These are phyloP conservation scores for Corvus moneduloides DNA, from an alignment of 2,113 vertebrate species.

Conservation along the genomic window DNA sequence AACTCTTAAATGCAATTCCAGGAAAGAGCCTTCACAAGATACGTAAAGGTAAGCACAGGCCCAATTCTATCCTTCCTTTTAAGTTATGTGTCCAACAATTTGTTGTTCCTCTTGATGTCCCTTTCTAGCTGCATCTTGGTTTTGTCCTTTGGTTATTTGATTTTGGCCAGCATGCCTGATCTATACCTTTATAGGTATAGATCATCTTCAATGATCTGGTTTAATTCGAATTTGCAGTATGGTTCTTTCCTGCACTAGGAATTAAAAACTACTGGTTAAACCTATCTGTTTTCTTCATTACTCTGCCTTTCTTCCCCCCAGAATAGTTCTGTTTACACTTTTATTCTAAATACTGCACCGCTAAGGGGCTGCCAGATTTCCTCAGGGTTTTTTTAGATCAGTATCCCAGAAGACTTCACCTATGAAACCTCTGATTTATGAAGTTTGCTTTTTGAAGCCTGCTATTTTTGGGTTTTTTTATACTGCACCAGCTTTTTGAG, in stretches of 20 bases:
- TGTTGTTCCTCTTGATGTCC: neutral
- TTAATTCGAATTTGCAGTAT: neutral
- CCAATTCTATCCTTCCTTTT: neutral
- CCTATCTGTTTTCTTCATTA: neutral
- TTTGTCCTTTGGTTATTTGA: neutral
- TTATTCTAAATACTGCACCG: neutral
- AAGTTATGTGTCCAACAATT: neutral
- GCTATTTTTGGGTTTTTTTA: conserved; percentile 14
- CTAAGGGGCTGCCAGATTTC: neutral
- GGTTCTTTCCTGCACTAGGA: neutral
- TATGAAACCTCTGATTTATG: conserved; percentile 21
- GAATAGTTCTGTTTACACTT: neutral
- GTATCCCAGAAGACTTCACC: neutral
- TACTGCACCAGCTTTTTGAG: neutral
- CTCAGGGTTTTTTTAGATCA: neutral
- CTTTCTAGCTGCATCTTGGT: neutral
- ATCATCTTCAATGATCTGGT: neutral
- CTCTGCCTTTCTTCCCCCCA: neutral
- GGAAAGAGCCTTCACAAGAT: neutral
- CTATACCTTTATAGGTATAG: neutral
- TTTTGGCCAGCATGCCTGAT: neutral
- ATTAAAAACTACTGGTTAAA: neutral
- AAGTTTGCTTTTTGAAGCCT: neutral
- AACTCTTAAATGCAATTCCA: neutral
- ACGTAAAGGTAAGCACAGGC: neutral